phyloP scores from a whole-genome alignment of 2,797 vertebrate genomes.

The Gephyroberyx darwinii region DNA sequence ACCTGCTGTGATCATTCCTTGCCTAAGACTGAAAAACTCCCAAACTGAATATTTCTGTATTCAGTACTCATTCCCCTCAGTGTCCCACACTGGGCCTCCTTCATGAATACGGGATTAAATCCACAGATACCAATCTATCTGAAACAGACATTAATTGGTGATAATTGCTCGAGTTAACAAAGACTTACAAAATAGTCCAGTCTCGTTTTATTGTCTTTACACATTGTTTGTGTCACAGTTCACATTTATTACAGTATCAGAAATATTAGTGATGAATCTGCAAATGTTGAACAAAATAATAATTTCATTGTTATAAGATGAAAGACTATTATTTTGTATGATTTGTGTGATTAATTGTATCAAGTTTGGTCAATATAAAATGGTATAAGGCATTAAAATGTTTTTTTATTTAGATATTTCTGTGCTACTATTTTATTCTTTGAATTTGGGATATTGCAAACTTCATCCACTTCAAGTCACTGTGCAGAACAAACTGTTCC shows the following conservation, averaged over 20 bases:
- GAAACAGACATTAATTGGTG: neutral
- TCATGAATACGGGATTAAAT: neutral
- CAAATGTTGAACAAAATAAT: no score
- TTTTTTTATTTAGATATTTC: no score
- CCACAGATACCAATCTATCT: neutral
- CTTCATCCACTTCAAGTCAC: neutral
- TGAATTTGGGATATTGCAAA: no score
- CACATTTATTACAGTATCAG: no score
- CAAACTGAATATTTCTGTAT: neutral
- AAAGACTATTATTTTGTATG: no score
- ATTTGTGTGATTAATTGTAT: neutral
- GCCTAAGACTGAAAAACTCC: neutral
- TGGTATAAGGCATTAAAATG: no score
- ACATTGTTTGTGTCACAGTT: no score
- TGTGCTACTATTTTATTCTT: no score
- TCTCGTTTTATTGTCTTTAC: no score
- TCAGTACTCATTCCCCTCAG: neutral
- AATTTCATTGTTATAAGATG: no score
- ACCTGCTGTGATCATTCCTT: slow-evolving; percentile 12
- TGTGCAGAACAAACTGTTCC: neutral
- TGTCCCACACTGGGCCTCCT: neutral
- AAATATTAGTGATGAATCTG: no score
- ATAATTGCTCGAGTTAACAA: no score
- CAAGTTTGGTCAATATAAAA: neutral
- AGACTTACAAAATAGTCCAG: neutral